Evolutionary conservation across 2,113 vertebrate species (phyloP), one percentile per base, ranked within the genome.

Genomic region (Solea senegalensis): DNA sequence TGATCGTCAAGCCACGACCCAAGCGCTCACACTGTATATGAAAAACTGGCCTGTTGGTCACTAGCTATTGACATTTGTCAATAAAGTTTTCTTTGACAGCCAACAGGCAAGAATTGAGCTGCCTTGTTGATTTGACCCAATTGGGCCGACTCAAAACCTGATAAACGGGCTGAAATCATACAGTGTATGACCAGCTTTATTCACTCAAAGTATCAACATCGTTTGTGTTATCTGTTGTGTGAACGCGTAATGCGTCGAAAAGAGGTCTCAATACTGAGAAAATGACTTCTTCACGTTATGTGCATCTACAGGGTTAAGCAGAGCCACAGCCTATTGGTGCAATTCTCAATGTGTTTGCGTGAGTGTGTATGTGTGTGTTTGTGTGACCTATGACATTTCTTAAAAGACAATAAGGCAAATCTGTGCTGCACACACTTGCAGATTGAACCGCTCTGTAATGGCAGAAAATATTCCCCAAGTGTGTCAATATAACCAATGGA

Each of bases 401-500:
- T 21, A 21, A 50, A 61, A 27, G 69, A 16, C 43, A 28, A 46
- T 9, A 45, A 62, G 52, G 50, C 27, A 51, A 82, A 74, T 44
- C 13, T 63, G 34, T 9, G 15, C 12, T 50, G 59, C 44, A 57
- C 61, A 21, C 44, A 12, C 26, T 74, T 49, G 13, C 66, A 81
- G 63, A 74, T 65, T 72, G 21, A 81, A 65, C 64, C 12, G 26
- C 0, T 5, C n/a, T 48, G 41, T 74, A 85, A 81, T 62, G 79
- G 72, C 65, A 74, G 60, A 76, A 44, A 85, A 68, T 43, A 50
- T 60, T 69, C 45, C 76, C 82, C 45, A 43, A 80, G 67, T 71
- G 80, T 74, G 71, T 76, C 68, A 54, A 58, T 83, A 81, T 66
- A 80, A 82, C 82, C 82, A 85, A 86, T 72, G 72, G 57, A 67